A percentile compares a stretch with the other conserved stretches of the same genome.
These are phyloP conservation scores for Ips typographus DNA, from an alignment of 1,140 invertebrate genomes.

Conservation along the genomic window DNA sequence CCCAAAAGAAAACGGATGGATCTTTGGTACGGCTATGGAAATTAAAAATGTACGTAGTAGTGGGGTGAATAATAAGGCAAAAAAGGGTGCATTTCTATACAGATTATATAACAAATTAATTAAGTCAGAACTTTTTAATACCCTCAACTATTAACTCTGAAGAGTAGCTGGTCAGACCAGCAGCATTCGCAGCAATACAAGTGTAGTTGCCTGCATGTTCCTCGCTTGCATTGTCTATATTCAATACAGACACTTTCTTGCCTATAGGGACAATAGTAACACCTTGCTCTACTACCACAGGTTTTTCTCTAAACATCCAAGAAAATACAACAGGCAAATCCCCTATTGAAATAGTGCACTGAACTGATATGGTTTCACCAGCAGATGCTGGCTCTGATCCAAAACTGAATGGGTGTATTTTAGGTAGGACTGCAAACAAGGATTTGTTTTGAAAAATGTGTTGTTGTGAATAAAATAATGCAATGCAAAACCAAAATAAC, in stretches of 20 bases:
- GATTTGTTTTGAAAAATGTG: too few species aligned
- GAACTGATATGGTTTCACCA: constrained; percentile 55
- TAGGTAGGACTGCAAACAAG: constrained; percentile 52
- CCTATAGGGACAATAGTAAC: constrained; percentile 55
- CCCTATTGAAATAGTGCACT: constrained; percentile 57
- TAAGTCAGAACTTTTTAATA: constrained; percentile 6
- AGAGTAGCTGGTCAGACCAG: constrained; percentile 56
- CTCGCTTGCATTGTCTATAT: constrained; percentile 71
- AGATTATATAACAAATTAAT: too few species aligned
- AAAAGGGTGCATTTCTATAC: too few species aligned
- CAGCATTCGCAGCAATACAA: constrained; percentile 67
- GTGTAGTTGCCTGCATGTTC: constrained; percentile 67
- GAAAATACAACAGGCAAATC: constrained; percentile 68
- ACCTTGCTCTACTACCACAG: constrained; percentile 53
- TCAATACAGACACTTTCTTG: constrained; percentile 53
- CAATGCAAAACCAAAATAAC: constrained; percentile 11
- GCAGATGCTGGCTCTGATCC: constrained; percentile 58
- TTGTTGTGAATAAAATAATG: constrained; percentile 32
- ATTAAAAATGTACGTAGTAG: too few species aligned
- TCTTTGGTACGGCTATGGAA: constrained; percentile 56
- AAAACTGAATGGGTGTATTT: constrained; percentile 69
- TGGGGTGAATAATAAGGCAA: too few species aligned
- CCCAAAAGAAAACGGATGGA: constrained; percentile 68
- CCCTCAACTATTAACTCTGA: constrained; percentile 44
- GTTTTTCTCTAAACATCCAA: constrained; percentile 65